These are phyloP conservation scores for Hypena proboscidalis DNA, from an alignment of 2,888 invertebrate species.

Conservation along the genomic window DNA sequence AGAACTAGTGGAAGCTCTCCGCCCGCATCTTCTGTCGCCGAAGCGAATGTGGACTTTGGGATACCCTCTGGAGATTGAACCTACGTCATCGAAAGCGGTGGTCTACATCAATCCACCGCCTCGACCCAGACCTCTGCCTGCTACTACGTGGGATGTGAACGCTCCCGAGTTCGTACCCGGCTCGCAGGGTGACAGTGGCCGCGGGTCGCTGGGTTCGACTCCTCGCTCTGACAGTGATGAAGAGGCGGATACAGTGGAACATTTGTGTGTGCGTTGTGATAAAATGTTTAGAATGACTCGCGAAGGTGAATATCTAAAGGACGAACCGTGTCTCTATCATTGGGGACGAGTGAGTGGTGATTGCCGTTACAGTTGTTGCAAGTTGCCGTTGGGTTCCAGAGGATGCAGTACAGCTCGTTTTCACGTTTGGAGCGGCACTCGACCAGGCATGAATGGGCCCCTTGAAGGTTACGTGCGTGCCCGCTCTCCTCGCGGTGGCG, in stretches of 20 bases:
- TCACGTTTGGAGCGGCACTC: slow-evolving; percentile 92
- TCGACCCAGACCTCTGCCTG: slow-evolving; percentile 67
- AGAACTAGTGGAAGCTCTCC: slow-evolving; percentile 84
- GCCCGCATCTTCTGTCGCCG: slow-evolving; percentile 86
- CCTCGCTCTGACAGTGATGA: slow-evolving; percentile 85
- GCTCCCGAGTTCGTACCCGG: slow-evolving; percentile 88
- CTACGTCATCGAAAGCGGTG: slow-evolving; percentile 86
- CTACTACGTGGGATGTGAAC: slow-evolving; percentile 86
- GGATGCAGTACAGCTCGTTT: slow-evolving; percentile 88
- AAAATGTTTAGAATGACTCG: slow-evolving; percentile 89
- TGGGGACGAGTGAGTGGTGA: slow-evolving; percentile 91
- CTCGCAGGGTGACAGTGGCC: slow-evolving; percentile 82
- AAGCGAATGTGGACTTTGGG: slow-evolving; percentile 88
- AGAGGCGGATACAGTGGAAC: slow-evolving; percentile 84
- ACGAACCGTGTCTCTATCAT: slow-evolving; percentile 94
- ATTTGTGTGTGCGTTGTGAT: slow-evolving; percentile 90
- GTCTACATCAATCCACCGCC: slow-evolving; percentile 86
- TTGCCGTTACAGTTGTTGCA: slow-evolving; percentile 88
- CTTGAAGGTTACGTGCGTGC: slow-evolving; percentile 88
- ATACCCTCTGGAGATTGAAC: slow-evolving; percentile 88
- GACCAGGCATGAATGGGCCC: slow-evolving; percentile 90
- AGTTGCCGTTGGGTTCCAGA: slow-evolving; percentile 69
- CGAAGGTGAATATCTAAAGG: slow-evolving; percentile 89
- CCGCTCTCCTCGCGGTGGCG: slow-evolving; percentile 79
- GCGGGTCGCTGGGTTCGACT: slow-evolving; percentile 83